Evolutionary conservation across 2,888 invertebrate genomes (phyloP).

Genomic region (Myathropa florea): DNA sequence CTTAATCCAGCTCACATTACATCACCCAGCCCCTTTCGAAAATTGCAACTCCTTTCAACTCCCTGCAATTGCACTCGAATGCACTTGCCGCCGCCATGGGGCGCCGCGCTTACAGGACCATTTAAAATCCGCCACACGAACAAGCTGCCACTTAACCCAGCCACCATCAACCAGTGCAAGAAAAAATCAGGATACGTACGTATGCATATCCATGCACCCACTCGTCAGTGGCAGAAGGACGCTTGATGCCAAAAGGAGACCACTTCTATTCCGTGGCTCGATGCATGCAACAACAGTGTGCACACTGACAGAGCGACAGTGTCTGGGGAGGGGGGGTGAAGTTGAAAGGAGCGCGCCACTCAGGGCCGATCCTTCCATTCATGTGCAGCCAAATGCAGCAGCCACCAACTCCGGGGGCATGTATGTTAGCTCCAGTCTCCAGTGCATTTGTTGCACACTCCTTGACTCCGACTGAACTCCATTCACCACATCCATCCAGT

Average conservation of each 20-base stretch:
- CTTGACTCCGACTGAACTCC: constrained; percentile 37
- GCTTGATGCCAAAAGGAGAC: constrained; percentile 28
- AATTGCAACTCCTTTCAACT: constrained; percentile 54
- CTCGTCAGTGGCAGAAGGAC: constrained; percentile 22
- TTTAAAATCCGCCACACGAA: constrained; percentile 51
- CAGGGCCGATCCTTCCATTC: constrained; percentile 34
- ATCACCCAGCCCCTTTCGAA: constrained; percentile 4
- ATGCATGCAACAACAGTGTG: constrained; percentile 15
- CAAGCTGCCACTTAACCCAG: constrained; percentile 52
- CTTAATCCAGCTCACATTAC: constrained; percentile 25
- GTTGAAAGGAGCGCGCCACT: constrained; percentile 33
- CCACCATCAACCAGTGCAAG: not conserved
- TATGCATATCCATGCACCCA: constrained; percentile 44
- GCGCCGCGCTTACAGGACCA: constrained; percentile 48
- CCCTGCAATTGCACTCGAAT: constrained; percentile 67
- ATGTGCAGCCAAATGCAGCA: constrained; percentile 64
- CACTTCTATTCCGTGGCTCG: constrained; percentile 22
- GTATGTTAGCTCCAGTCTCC: constrained; percentile 42
- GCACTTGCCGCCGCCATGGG: constrained; percentile 62
- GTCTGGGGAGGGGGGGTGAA: not conserved
- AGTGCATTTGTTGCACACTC: constrained; percentile 67
- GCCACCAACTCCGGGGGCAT: constrained; percentile 37
- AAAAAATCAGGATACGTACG: constrained; percentile 16
- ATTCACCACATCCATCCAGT: constrained; percentile 35
- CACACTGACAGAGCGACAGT: not conserved